These are phyloP conservation scores for Amphipoea oculea DNA, from an alignment of 2,888 invertebrate species.

Conservation along the genomic window DNA sequence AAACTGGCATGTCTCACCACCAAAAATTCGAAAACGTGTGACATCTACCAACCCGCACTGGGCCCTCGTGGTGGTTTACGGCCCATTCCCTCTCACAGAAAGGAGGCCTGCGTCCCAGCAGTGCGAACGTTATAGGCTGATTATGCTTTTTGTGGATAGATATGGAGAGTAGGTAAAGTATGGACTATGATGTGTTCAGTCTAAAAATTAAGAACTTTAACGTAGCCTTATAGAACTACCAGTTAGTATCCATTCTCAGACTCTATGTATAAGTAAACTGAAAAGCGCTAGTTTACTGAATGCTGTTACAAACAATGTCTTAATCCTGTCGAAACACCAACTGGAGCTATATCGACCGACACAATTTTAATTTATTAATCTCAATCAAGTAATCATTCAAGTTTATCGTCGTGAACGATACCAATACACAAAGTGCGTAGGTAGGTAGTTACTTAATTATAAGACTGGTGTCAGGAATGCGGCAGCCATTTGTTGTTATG, in stretches of 20 bases:
- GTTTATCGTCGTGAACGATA: constrained; percentile 54
- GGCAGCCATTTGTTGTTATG: constrained; percentile 85
- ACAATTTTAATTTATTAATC: constrained; percentile 54
- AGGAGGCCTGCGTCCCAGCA: no score
- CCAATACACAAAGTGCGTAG: constrained; percentile 63
- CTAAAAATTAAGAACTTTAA: background rate
- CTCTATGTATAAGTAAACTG: background rate
- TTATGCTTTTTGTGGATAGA: no score
- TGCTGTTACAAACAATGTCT: constrained; percentile 25
- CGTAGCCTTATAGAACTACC: background rate
- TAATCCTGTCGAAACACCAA: constrained; percentile 29
- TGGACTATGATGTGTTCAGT: background rate
- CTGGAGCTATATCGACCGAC: constrained; percentile 26
- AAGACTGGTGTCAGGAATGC: constrained; percentile 82
- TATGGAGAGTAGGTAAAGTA: background rate
- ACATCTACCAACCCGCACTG: no score
- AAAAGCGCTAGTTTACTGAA: constrained; percentile 13
- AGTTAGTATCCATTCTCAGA: background rate
- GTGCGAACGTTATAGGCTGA: no score
- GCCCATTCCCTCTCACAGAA: no score
- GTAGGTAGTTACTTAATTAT: constrained; percentile 62
- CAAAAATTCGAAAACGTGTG: no score
- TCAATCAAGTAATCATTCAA: constrained; percentile 60
- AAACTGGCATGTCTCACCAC: no score
- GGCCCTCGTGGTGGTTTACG: no score